Conservation (phyloP, 1,140 invertebrate genomes). For the Cotesia vestalis region DNA sequence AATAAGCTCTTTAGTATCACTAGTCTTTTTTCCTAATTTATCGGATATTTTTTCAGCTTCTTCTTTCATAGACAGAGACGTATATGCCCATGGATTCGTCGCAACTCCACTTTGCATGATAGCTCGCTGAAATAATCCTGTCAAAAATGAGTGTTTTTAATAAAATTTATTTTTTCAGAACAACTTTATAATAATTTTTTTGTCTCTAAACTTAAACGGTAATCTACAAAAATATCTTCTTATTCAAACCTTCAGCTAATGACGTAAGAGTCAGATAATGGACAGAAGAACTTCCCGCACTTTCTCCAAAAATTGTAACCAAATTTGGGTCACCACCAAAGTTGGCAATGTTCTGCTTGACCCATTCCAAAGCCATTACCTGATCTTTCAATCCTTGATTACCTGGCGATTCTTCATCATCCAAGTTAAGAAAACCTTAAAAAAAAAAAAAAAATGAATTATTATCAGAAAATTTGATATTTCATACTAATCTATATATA, state of each 20-base stretch:
- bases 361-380: not conserved
- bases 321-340: not conserved
- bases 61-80: slow-evolving; percentile 46
- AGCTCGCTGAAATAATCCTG: slow-evolving; percentile 69
- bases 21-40: slow-evolving; percentile 59
- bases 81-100: slow-evolving; percentile 56
- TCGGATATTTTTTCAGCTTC: slow-evolving; percentile 59
- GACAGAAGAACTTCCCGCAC: slow-evolving; percentile 50
- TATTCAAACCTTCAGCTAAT: slow-evolving; percentile 42
- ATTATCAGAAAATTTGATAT: no score
- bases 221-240: no score
- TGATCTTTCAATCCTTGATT: not conserved
- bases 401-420: no score
- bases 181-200: no score
- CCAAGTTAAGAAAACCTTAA: no score
- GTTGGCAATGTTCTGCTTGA: not conserved
- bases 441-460: no score
- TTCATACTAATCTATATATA: no score
- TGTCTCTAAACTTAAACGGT: not conserved
- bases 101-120: slow-evolving; percentile 70
- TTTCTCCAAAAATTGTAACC: not conserved
- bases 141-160: slow-evolving; percentile 25
- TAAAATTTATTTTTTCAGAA: no score
- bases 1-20: slow-evolving; percentile 58
- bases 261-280: slow-evolving; percentile 49